A percentile compares a stretch with the other conserved stretches of the same genome.
These are phyloP conservation scores for Petrosia ficiformis DNA, from an alignment of 37 sponge, comb jelly and placozoan genomes.

Conservation along the genomic window DNA sequence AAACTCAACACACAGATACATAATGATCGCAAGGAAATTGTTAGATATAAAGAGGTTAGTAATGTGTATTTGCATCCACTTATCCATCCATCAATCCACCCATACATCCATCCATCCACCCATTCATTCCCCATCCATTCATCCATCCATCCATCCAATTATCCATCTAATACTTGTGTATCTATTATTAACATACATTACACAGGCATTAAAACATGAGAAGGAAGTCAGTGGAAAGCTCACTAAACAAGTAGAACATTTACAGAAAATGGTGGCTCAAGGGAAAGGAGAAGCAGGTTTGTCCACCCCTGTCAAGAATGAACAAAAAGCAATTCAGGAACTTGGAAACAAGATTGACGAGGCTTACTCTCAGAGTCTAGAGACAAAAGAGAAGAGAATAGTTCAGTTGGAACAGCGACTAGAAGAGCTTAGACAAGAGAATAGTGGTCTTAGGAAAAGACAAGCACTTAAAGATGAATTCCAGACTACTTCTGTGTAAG, in stretches of 20 bases:
- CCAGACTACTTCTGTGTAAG: neutral
- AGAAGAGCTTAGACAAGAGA: slow-evolving; percentile 45
- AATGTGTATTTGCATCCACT: neutral
- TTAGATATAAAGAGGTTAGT: slow-evolving; percentile 75
- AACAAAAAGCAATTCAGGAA: slow-evolving; percentile 51
- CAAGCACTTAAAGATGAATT: no score
- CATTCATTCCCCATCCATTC: no score
- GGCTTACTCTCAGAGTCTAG: slow-evolving; percentile 69
- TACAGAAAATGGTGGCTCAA: neutral
- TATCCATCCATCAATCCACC: no score
- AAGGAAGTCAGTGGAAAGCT: neutral
- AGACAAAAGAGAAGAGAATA: slow-evolving; percentile 81
- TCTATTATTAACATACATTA: no score
- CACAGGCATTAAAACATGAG: slow-evolving; percentile 33
- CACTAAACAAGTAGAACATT: neutral
- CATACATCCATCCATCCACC: no score
- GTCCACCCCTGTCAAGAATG: neutral
- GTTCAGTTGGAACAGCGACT: slow-evolving; percentile 62
- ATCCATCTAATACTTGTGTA: no score
- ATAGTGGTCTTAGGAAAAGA: slow-evolving; percentile 48
- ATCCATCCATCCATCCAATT: no score
- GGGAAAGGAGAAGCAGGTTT: no score
- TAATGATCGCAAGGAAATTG: slow-evolving; percentile 66
- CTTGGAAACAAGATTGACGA: slow-evolving; percentile 59
- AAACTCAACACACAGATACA: slow-evolving; percentile 64